These are phyloP conservation scores for Lepidochrysops patricia DNA, from an alignment of 2,888 invertebrate genomes.

Conservation along the genomic window DNA sequence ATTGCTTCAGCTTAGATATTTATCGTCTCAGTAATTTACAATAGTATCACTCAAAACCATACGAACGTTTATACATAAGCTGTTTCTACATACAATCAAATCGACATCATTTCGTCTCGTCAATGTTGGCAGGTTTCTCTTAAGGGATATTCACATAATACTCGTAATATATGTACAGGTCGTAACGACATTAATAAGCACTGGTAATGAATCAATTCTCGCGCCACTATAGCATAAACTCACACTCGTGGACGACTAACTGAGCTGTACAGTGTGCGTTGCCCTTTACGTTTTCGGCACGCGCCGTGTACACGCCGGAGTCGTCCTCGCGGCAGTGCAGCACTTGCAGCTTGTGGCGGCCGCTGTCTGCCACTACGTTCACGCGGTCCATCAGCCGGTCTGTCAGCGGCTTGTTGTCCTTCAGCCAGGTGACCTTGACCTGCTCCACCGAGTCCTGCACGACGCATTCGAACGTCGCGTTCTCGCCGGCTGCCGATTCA, in stretches of 20 bases:
- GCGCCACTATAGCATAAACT: conserved; percentile 42
- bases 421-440: conserved; percentile 85
- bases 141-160: no score
- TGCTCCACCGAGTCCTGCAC: conserved; percentile 76
- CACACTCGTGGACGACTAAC: conserved; percentile 89
- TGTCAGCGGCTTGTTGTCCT: conserved; percentile 88
- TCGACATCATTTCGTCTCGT: no score
- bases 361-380: conserved; percentile 71
- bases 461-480: conserved; percentile 85
- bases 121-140: no score
- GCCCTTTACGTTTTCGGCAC: conserved; percentile 87
- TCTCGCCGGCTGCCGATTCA: conserved; percentile 84
- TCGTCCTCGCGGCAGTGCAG: conserved; percentile 85
- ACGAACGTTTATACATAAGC: no score
- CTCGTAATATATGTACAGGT: no score
- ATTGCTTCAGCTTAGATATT: no score
- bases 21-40: not conserved
- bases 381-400: conserved; percentile 85
- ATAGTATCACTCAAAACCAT: not conserved
- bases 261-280: conserved; percentile 90
- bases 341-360: conserved; percentile 80
- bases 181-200: not conserved
- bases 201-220: not conserved
- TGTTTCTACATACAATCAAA: no score
- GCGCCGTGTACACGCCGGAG: conserved; percentile 91